Percentiles rank a stretch among this genome's conserved stretches.
phyloP scores from a whole-genome alignment of 2,797 vertebrate genomes.

The Loris lydekkerianus region DNA sequence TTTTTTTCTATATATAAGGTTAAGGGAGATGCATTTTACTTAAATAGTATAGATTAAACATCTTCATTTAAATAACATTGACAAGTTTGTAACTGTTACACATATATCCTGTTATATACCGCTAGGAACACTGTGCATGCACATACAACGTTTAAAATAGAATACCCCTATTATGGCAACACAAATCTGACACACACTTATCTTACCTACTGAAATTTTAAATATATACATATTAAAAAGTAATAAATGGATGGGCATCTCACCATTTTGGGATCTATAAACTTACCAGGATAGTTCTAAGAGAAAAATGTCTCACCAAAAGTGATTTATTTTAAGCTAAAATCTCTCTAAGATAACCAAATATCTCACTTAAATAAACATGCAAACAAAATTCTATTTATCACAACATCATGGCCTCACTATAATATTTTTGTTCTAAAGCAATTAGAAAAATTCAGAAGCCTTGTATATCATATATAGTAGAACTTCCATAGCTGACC shows the following conservation, averaged over 20 bases:
- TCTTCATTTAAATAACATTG: constrained; percentile 70
- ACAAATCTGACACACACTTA: constrained; percentile 19
- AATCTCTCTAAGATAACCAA: constrained; percentile 52
- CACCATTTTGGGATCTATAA: background rate
- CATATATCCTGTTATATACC: constrained; percentile 8
- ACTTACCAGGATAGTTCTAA: constrained; percentile 18
- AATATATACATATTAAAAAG: constrained; percentile 60
- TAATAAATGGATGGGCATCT: constrained; percentile 42
- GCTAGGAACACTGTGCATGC: background rate
- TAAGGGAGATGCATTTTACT: constrained; percentile 85
- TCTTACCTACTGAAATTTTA: constrained; percentile 54
- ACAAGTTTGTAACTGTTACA: constrained; percentile 14
- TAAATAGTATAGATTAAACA: constrained; percentile 78
- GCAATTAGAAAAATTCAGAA: constrained; percentile 9
- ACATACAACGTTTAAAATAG: constrained; percentile 63
- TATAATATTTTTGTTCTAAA: background rate
- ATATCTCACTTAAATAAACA: constrained; percentile 66
- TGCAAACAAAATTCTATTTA: background rate
- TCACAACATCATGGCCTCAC: background rate
- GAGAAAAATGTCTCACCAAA: background rate
- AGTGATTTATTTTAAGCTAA: constrained; percentile 41
- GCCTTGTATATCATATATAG: background rate
- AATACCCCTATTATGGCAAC: constrained; percentile 32
- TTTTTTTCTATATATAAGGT: constrained; percentile 83
- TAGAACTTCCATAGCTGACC: too few species aligned